phyloP scores from a whole-genome alignment of 2,113 vertebrate genomes.

The Syrrhaptes paradoxus region DNA sequence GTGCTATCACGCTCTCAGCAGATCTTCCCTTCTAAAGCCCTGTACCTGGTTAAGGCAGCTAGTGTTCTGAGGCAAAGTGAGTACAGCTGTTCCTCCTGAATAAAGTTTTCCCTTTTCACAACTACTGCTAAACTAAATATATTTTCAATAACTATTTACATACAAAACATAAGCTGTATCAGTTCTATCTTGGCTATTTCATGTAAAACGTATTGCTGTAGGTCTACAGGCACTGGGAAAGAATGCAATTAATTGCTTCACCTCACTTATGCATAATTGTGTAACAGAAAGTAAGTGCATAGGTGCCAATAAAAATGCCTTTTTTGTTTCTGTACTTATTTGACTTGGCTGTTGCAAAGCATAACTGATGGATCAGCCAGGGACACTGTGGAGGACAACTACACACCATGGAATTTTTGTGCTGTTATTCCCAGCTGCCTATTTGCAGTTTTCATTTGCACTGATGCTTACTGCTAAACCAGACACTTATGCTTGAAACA shows the following conservation, averaged over 20 bases:
- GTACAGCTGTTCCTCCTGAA: not conserved
- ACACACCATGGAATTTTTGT: not conserved
- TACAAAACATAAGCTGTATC: not conserved
- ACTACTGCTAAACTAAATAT: not conserved
- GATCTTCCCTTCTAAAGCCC: not conserved
- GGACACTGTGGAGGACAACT: not conserved
- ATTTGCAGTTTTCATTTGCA: not conserved
- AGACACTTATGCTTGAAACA: conserved; percentile 11
- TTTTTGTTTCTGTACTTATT: not conserved
- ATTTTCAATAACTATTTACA: not conserved
- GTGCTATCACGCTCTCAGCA: not conserved
- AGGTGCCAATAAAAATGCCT: not conserved
- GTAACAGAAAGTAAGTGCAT: not conserved
- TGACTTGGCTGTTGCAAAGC: not conserved
- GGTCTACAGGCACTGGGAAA: not conserved
- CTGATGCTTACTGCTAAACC: not conserved
- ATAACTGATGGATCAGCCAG: not conserved
- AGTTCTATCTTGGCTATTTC: not conserved
- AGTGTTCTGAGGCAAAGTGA: not conserved
- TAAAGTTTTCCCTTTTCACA: not conserved
- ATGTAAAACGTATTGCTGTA: not conserved
- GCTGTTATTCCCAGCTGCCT: not conserved
- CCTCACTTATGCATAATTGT: not conserved
- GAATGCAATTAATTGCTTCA: conserved; percentile 15
- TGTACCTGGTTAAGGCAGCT: not conserved